Conservation (phyloP, 2,113 vertebrate genomes). For the Eptesicus fuscus region DNA sequence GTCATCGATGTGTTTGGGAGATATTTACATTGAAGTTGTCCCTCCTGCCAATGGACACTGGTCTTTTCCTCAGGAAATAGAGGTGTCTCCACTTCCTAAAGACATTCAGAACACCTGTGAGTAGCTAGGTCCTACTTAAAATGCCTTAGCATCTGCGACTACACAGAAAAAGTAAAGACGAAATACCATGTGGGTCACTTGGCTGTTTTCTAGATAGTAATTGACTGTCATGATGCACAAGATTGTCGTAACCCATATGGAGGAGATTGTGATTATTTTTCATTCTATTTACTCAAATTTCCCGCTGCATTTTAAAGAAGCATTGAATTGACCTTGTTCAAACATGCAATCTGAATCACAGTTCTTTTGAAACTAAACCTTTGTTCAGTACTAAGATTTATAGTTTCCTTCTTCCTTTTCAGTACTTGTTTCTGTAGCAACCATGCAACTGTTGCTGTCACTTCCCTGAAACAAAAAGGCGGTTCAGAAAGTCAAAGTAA, state of each 20-base stretch:
- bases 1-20: not conserved
- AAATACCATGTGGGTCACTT: not conserved
- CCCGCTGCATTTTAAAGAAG: not conserved
- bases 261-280: not conserved
- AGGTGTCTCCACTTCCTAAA: not conserved
- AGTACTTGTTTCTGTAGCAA: not conserved
- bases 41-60: not conserved
- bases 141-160: not conserved
- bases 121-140: not conserved
- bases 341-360: not conserved
- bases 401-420: slow-evolving; percentile 44
- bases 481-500: not conserved
- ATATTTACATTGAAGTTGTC: too few species aligned
- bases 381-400: slow-evolving; percentile 28
- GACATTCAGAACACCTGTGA: not conserved
- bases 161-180: not conserved
- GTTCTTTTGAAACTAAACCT: not conserved
- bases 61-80: not conserved
- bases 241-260: not conserved
- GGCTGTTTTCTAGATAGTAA: not conserved
- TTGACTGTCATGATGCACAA: not conserved
- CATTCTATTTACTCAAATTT: not conserved
- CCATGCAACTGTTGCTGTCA: not conserved
- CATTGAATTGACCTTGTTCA: not conserved
- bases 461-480: not conserved